phyloP scores from a whole-genome alignment of 2,888 invertebrate species.

The Belgica antarctica region DNA sequence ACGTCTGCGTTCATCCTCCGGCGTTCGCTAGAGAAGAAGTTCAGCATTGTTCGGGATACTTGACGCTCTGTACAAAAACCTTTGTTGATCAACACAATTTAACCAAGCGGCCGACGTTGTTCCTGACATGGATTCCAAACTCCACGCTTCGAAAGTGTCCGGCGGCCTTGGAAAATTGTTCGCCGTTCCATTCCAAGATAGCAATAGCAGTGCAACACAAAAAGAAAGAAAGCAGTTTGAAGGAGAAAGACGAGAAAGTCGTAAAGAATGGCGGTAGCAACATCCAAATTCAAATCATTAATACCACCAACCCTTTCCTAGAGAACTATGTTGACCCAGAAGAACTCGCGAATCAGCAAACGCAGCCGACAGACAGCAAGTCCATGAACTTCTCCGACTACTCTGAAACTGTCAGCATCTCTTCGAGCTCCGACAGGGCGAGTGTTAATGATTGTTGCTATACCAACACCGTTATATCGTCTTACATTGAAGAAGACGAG shows the following conservation, averaged over 20 bases:
- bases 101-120: slow-evolving; percentile 74
- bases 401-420: slow-evolving; percentile 58
- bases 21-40: slow-evolving; percentile 77
- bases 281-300: slow-evolving; percentile 45
- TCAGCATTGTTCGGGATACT: slow-evolving; percentile 86
- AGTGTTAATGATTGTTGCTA: slow-evolving; percentile 46
- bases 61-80: slow-evolving; percentile 83
- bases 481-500: slow-evolving; percentile 45
- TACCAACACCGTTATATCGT: slow-evolving; percentile 48
- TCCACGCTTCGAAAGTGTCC: slow-evolving; percentile 83
- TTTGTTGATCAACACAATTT: slow-evolving; percentile 74
- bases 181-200: slow-evolving; percentile 48
- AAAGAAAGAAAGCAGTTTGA: neutral
- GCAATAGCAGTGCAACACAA: slow-evolving; percentile 12
- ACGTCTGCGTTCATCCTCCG: slow-evolving; percentile 95
- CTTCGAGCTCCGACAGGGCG: slow-evolving; percentile 58
- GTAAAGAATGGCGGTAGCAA: slow-evolving; percentile 16
- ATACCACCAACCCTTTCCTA: slow-evolving; percentile 57
- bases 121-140: slow-evolving; percentile 94
- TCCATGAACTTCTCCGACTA: slow-evolving; percentile 54
- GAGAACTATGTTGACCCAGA: slow-evolving; percentile 52
- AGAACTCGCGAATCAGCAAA: neutral
- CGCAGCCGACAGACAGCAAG: slow-evolving; percentile 30
- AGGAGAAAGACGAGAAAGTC: slow-evolving; percentile 6
- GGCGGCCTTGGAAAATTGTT: slow-evolving; percentile 64